Conservation (phyloP, 37 sponge, comb jelly and placozoan genomes). For the Bolinopsis microptera region DNA sequence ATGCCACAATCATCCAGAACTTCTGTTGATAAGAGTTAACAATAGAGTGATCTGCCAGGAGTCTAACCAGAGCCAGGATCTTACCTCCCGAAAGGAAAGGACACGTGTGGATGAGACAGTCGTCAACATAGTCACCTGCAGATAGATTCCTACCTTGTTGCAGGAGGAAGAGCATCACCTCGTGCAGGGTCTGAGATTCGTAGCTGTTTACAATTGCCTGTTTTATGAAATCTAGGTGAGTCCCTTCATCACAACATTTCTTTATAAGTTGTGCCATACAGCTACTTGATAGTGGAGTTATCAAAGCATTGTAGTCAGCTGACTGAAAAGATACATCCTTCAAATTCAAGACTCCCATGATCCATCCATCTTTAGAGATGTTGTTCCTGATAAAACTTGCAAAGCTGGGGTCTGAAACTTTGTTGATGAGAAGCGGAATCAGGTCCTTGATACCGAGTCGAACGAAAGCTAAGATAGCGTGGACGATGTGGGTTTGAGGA, state of each 20-base stretch:
- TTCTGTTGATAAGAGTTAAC: background rate
- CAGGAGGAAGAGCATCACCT: background rate
- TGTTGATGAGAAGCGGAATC: background rate
- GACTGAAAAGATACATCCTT: background rate
- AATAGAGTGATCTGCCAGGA: background rate
- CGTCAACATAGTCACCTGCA: background rate
- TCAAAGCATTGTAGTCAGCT: background rate
- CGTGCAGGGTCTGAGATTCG: background rate
- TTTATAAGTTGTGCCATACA: background rate
- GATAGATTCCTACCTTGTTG: background rate
- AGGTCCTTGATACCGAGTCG: background rate
- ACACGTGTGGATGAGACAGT: background rate
- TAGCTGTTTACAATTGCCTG: background rate
- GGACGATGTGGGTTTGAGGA: background rate
- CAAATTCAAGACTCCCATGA: background rate
- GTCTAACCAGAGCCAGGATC: background rate
- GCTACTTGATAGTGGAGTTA: background rate
- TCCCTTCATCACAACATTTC: background rate
- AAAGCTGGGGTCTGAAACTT: background rate
- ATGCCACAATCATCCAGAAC: conserved; percentile 20
- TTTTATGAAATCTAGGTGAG: background rate
- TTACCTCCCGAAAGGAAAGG: background rate
- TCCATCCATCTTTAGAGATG: background rate
- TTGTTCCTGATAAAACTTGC: background rate
- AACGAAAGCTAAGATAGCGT: background rate